Evolutionary conservation across 2,113 vertebrate genomes (phyloP).

Genomic region (Tragulus kanchil): DNA sequence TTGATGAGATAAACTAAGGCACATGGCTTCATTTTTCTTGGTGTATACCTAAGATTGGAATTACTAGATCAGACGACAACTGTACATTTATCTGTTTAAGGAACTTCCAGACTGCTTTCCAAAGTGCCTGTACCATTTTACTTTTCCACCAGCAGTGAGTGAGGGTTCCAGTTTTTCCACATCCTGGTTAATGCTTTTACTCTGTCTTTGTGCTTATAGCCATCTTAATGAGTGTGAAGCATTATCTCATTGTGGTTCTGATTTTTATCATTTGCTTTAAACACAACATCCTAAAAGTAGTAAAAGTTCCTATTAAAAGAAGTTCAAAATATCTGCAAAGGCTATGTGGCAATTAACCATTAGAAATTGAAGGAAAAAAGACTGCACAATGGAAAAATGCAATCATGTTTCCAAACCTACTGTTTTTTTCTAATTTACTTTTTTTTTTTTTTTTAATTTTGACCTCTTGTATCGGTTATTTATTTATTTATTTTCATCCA

Average conservation of each 20-base stretch:
- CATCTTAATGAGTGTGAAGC: background rate
- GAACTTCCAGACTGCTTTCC: background rate
- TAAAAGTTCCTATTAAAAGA: background rate
- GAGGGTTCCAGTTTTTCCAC: background rate
- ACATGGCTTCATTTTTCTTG: background rate
- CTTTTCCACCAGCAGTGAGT: background rate
- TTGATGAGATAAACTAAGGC: slow-evolving; percentile 4
- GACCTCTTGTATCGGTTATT: too few species aligned
- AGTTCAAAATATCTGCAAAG: slow-evolving; percentile 17
- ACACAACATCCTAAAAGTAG: slow-evolving; percentile 15
- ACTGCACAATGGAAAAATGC: background rate
- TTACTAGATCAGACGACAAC: background rate
- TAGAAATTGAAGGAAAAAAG: background rate
- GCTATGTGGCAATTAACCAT: background rate
- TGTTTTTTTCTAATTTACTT: too few species aligned
- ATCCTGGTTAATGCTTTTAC: background rate
- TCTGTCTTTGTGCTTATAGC: background rate
- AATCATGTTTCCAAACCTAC: background rate
- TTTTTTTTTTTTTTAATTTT: too few species aligned
- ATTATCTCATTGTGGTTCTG: background rate
- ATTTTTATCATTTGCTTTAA: background rate
- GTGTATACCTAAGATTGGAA: background rate
- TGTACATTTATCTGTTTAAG: background rate
- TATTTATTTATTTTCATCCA: too few species aligned
- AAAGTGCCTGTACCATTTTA: background rate